Evolutionary conservation across 1,140 invertebrate species (phyloP).

Genomic region (Camponotus vicinus): DNA sequence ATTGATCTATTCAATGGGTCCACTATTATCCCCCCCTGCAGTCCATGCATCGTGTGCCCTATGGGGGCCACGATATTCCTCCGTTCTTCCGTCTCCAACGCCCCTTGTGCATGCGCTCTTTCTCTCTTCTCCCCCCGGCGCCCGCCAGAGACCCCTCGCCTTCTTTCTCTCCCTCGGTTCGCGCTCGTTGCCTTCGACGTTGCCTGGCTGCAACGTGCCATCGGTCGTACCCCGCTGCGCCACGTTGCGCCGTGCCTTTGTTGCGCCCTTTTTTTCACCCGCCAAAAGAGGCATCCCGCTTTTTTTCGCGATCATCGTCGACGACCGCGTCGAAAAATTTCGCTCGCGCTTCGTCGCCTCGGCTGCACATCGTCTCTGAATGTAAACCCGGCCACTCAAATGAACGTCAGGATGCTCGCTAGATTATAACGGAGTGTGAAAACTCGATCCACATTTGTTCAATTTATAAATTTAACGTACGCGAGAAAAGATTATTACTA

Average conservation of each 20-base stretch:
- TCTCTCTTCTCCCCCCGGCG: conserved; percentile 50
- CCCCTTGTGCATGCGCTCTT: conserved; percentile 60
- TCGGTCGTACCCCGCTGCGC: conserved; percentile 77
- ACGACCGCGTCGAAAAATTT: conserved; percentile 61
- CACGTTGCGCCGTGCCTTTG: conserved; percentile 74
- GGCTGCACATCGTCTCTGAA: neutral
- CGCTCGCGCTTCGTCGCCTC: conserved; percentile 50
- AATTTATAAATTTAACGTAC: neutral
- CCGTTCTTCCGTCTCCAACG: conserved; percentile 58
- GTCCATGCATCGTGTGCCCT: conserved; percentile 70
- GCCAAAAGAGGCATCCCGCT: conserved; percentile 61
- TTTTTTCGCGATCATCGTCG: conserved; percentile 68
- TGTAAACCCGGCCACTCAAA: conserved; percentile 36
- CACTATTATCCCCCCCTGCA: conserved; percentile 78
- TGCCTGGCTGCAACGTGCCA: conserved; percentile 68
- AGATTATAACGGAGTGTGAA: neutral
- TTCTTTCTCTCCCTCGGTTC: conserved; percentile 38
- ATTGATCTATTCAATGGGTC: conserved; percentile 85
- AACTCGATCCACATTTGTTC: neutral
- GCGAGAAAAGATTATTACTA: neutral
- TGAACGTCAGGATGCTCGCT: neutral
- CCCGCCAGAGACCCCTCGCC: conserved; percentile 59
- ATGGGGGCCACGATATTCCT: conserved; percentile 77
- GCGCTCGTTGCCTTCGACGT: conserved; percentile 54
- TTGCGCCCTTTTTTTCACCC: conserved; percentile 75